Conservation (phyloP, 2,888 invertebrate genomes). For the Parasteatoda lunata region DNA sequence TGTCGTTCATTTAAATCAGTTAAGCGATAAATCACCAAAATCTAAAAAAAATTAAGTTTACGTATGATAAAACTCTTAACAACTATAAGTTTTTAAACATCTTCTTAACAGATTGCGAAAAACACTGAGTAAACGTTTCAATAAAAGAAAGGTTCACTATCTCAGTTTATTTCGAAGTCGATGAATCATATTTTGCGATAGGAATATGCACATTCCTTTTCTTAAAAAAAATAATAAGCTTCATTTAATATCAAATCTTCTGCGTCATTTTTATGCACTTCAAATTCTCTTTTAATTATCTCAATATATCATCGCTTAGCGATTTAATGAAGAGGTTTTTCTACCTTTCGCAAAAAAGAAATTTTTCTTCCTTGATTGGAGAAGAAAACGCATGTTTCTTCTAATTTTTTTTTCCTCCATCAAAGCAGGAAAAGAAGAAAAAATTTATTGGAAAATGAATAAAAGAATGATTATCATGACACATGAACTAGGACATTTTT, state of each 20-base stretch:
- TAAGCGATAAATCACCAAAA: neutral
- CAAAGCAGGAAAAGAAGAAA: neutral
- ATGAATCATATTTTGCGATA: neutral
- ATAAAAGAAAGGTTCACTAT: too few relatives aligned
- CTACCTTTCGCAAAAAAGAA: neutral
- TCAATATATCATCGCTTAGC: slow-evolving; percentile 25
- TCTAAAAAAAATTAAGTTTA: neutral
- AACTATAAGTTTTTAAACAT: too few relatives aligned
- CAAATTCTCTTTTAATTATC: slow-evolving; percentile 35
- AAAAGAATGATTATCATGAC: slow-evolving; percentile 3
- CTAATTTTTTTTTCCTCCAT: slow-evolving; percentile 4
- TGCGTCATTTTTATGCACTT: slow-evolving; percentile 21
- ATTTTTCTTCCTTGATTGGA: neutral
- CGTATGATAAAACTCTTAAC: neutral
- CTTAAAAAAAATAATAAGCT: neutral
- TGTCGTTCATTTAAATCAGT: neutral
- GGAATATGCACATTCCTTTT: slow-evolving; percentile 7
- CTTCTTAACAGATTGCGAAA: too few relatives aligned
- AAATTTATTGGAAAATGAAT: neutral
- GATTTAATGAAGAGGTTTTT: slow-evolving; percentile 33
- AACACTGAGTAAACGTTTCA: too few relatives aligned
- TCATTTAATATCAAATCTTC: neutral
- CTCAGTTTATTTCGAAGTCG: too few relatives aligned
- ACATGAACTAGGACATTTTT: slow-evolving; percentile 26
- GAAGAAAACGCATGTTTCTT: neutral